Evolutionary conservation across 1,140 invertebrate species (phyloP), one percentile per base, ranked within the genome.

Genomic region (Melanaphis sacchari): DNA sequence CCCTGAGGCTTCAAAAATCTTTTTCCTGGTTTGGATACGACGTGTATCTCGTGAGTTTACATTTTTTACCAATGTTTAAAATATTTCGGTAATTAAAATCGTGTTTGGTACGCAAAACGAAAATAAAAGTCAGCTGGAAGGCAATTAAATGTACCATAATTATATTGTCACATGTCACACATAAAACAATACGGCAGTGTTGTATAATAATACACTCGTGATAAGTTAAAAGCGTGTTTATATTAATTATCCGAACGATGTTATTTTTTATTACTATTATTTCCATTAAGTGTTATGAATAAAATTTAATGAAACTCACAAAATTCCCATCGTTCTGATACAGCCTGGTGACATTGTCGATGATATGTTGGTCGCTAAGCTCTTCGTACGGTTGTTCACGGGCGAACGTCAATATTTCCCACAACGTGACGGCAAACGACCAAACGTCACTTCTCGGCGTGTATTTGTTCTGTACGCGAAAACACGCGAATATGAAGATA

Each of bases 391-490:
- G 97, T 94, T 96, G 96, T 87, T 97, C 96, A 26, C 96, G 95
- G 95, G 97, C 97, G 92, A 96, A 96, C 89, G 96, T 97, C 41
- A 97, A 95, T 36, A 98, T 96, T 94, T 98, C 97, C 97, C 97
- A 98, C n/a, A 97, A 95, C 0, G 97, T 97, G 11, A 98, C 96
- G 0, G 97, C 97, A 94, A 97, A 98, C 0, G 97, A 97, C 97
- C 97, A 98, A 9, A 98, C 97, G 94, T 98, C 97, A 87, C 97
- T 97, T 92, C 96, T 96, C 15, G 97, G 96, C 81, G 96, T 97
- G 94, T 96, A 97, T 94, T 97, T 96, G 26, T 97, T 97, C 97
- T 98, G 94, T 9, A 3, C 36, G 41, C 31, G 8, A 84, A 46
- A 92, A 91, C n/a, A 36, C 1, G 31, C 21, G 7, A 49, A 7